A percentile compares a stretch with the other conserved stretches of the same genome.
These are phyloP conservation scores for Troides aeacus DNA, from an alignment of 2,888 invertebrate species.

Conservation along the genomic window DNA sequence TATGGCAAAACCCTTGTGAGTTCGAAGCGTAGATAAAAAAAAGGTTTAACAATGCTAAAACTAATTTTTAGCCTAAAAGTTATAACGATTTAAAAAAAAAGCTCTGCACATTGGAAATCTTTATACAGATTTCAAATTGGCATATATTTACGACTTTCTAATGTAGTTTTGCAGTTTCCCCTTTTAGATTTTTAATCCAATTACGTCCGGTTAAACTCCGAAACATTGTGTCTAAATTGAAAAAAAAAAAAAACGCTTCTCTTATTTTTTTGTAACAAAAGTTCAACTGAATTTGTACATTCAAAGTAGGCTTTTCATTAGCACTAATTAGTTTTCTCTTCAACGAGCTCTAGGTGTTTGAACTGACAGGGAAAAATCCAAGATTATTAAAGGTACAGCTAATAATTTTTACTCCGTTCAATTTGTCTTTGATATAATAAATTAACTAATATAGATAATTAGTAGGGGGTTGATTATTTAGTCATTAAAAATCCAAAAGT, in stretches of 20 bases:
- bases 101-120: neutral
- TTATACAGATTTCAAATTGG: neutral
- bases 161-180: neutral
- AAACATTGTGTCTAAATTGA: neutral
- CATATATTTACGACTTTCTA: neutral
- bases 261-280: conserved; percentile 7
- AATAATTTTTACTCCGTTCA: neutral
- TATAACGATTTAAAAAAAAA: too few species aligned
- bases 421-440: neutral
- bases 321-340: conserved; percentile 23
- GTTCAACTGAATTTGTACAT: conserved; percentile 15
- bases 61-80: too few species aligned
- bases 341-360: conserved; percentile 19
- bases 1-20: too few species aligned
- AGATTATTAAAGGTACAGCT: conserved; percentile 8
- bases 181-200: neutral
- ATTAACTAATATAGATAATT: neutral
- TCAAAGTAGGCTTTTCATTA: conserved; percentile 19
- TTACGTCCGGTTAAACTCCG: neutral
- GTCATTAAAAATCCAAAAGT: too few species aligned
- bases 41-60: too few species aligned
- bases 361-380: conserved; percentile 12
- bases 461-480: too few species aligned
- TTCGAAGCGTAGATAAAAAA: too few species aligned
- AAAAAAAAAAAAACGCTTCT: neutral